Base-by-base conservation (phyloP, 2,113 vertebrate genomes). In the Megaceryle maxima region DNA sequence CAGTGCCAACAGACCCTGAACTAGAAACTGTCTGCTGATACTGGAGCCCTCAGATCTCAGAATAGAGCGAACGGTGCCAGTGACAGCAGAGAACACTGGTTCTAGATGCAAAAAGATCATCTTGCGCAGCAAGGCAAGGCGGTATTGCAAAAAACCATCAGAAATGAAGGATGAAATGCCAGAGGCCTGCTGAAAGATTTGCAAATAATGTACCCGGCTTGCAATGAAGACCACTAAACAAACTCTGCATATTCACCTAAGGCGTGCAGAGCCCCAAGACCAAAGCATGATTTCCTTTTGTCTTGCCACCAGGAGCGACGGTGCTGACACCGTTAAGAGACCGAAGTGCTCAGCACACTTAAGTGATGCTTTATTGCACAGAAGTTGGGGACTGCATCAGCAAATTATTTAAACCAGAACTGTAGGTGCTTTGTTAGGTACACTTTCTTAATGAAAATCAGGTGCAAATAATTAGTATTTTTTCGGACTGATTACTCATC, bases 291-390 rank as follows among this genome's bases (percentile, higher is more conserved):
- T 10, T 31, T 39, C 53, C 63, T 46, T 28, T 4, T 16, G 10
- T 37, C n/a, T 81, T 13, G 80, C 37, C 56, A 43, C 43, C 29
- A 29, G 1, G 0, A 73, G 37, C 3, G 6, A 46, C 56, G 28
- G 7, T 57, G 68, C 48, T 46, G 53, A 10, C 76, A 69, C 48
- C 2, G 1, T 3, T 3, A 5, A 56, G 8, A 64, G 28, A 50
- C 24, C 50, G 24, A 59, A 11, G 3, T 16, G 48, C 53, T 35
- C 63, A 46, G 63, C 48, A 70, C 33, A 13, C 31, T 24, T 5
- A 3, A 10, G 50, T 72, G 24, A 7, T 5, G 1, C 12, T 39
- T 19, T 12, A 18, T 25, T 20, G 29, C 0, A 2, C 26, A 46
- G 26, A 83, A 48, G 20, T 0, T 51, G n/a, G 8, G 33, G 43